Conservation (phyloP, 2,113 vertebrate genomes). For the Phylloscopus trochiloides region DNA sequence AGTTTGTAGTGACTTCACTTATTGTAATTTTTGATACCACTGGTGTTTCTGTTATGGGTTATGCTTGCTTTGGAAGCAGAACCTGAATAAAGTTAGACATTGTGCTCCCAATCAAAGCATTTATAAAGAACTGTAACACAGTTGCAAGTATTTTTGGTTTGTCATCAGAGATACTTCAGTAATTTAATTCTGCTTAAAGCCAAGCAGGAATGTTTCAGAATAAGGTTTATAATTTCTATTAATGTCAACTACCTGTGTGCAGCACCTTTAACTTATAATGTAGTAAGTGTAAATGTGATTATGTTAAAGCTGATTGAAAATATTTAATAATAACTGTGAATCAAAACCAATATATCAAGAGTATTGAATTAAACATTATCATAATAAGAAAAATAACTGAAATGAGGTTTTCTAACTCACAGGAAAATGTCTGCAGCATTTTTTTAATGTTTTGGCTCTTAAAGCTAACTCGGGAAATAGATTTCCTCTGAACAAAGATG, state of each 20-base stretch:
- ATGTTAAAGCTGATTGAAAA: constrained; percentile 30
- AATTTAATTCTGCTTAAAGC: not conserved
- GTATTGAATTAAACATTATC: not conserved
- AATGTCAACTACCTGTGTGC: constrained; percentile 16
- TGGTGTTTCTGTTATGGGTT: not conserved
- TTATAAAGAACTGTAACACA: not conserved
- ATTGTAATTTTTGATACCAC: not conserved
- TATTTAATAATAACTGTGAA: not conserved
- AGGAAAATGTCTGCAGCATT: not conserved
- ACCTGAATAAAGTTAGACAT: not conserved
- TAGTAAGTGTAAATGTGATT: constrained; percentile 23
- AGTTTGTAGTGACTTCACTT: not conserved
- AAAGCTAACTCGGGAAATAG: not conserved
- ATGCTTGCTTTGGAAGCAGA: constrained; percentile 16
- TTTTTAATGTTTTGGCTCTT: not conserved
- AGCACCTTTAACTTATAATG: constrained; percentile 66
- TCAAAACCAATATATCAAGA: not conserved
- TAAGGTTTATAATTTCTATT: not conserved
- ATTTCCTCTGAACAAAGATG: not conserved
- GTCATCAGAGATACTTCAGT: not conserved
- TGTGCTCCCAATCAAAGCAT: not conserved
- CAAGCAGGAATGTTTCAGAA: not conserved
- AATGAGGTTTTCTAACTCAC: not conserved
- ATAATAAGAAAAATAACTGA: not conserved
- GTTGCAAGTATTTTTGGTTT: constrained; percentile 29